Evolutionary conservation across 2,113 vertebrate species (phyloP), one percentile per base, ranked within the genome.

Genomic region (Rissa tridactyla): DNA sequence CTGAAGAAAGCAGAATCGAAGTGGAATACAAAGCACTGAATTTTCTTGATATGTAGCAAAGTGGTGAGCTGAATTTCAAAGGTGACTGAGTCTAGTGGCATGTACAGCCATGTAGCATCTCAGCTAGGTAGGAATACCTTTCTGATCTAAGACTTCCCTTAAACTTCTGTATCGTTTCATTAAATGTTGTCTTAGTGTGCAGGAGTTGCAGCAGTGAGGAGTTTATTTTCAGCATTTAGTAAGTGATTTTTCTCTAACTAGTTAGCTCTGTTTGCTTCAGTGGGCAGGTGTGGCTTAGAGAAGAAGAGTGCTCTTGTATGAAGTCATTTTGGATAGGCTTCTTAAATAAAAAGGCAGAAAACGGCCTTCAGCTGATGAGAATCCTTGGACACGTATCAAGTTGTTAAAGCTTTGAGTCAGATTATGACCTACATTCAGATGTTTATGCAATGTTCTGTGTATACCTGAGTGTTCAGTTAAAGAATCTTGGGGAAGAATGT

Each of bases 311-410:
- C 54, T 77, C 25, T 62, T 46, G 14, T 25, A 13, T 22, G 17
- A 11, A 14, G 40, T 51, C 21, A 75, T 47, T 38, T 55, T 72
- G 26, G 42, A 13, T 58, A 85, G 30, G 22, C 4, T 16, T 26
- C 30, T 86, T 46, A 29, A 36, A 15, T 34, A 47, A 80, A 72
- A 60, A 81, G 58, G 5, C 21, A n/a, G 12, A 86, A 64, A 29
- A 42, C 34, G 72, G 3, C 86, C 19, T 82, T 80, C 47, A 68
- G 32, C 51, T 82, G 38, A 7, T 86, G 66, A 46, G 58, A 71
- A 22, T 55, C 29, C 8, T 49, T 60, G 44, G 30, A 9, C 9
- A 3, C 0, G 0, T 30, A 42, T 23, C 6, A 57, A 8, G 19
- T 65, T 13, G 1, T 52, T 69, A 77, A 85, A 88, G 38, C n/a